Percentiles rank a stretch among this genome's conserved stretches.
Conservation (phyloP, 2,888 invertebrate genomes). For the Tenthredo scrophulariae region DNA sequence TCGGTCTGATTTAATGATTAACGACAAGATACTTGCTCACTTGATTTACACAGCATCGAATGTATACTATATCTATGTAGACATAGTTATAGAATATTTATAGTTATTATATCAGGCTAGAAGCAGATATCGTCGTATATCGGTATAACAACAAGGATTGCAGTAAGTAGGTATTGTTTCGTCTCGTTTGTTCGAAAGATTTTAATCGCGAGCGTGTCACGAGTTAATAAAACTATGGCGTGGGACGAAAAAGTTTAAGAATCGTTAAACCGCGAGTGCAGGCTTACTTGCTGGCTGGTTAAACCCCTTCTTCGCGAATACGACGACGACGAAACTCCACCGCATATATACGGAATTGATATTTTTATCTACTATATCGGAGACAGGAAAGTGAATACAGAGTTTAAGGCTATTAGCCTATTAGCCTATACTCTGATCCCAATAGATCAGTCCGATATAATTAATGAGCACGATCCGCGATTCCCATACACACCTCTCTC, state of each 20-base stretch:
- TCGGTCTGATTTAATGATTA: background rate
- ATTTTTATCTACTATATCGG: slow-evolving; percentile 39
- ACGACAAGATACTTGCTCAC: background rate
- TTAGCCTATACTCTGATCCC: slow-evolving; percentile 67
- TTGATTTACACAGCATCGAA: background rate
- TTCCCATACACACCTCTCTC: slow-evolving; percentile 74
- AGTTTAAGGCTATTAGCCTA: slow-evolving; percentile 56
- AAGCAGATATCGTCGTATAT: background rate
- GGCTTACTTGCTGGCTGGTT: background rate
- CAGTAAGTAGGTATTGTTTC: slow-evolving; percentile 21
- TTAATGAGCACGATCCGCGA: slow-evolving; percentile 74
- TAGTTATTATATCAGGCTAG: background rate
- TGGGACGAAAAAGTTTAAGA: slow-evolving; percentile 31
- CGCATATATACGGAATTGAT: background rate
- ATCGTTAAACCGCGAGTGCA: slow-evolving; percentile 3
- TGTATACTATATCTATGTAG: too few species aligned
- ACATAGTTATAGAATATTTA: background rate
- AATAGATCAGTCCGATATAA: slow-evolving; percentile 75
- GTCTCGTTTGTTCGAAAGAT: slow-evolving; percentile 44
- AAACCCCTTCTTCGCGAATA: background rate
- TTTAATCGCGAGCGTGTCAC: slow-evolving; percentile 48
- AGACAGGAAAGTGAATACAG: slow-evolving; percentile 52
- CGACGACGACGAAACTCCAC: slow-evolving; percentile 8
- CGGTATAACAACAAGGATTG: background rate
- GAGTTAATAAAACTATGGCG: slow-evolving; percentile 49